phyloP scores from a whole-genome alignment of 2,797 vertebrate genomes.

The Anabacerthia variegaticeps region DNA sequence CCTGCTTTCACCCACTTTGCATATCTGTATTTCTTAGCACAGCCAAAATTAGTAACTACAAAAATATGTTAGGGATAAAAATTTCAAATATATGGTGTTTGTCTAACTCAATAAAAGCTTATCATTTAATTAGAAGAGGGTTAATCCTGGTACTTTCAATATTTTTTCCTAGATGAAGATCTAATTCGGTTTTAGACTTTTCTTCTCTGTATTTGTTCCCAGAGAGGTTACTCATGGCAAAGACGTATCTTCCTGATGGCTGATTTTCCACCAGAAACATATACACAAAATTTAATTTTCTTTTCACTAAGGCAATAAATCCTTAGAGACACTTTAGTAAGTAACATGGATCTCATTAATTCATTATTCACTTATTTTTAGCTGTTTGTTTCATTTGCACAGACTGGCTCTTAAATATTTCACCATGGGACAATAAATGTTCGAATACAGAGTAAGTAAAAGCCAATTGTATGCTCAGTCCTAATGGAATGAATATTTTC shows the following conservation, averaged over 20 bases:
- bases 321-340: conserved; percentile 2
- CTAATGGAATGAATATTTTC: background rate
- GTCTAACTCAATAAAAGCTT: background rate
- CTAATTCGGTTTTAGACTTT: background rate
- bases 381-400: background rate
- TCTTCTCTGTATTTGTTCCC: background rate
- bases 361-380: conserved; percentile 37
- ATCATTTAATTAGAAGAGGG: background rate
- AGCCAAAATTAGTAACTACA: background rate
- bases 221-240: background rate
- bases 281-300: background rate
- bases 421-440: background rate
- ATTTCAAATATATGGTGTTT: background rate
- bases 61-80: background rate
- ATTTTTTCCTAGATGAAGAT: background rate
- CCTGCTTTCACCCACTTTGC: background rate
- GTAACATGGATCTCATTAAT: conserved; percentile 19
- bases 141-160: background rate
- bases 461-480: background rate
- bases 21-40: background rate
- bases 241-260: background rate
- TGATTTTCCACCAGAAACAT: background rate
- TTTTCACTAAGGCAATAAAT: conserved; percentile 7
- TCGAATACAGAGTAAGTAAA: conserved; percentile 2
- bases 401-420: background rate